Base-by-base conservation (phyloP, 2,797 vertebrate species). In the Iguana delicatissima region DNA sequence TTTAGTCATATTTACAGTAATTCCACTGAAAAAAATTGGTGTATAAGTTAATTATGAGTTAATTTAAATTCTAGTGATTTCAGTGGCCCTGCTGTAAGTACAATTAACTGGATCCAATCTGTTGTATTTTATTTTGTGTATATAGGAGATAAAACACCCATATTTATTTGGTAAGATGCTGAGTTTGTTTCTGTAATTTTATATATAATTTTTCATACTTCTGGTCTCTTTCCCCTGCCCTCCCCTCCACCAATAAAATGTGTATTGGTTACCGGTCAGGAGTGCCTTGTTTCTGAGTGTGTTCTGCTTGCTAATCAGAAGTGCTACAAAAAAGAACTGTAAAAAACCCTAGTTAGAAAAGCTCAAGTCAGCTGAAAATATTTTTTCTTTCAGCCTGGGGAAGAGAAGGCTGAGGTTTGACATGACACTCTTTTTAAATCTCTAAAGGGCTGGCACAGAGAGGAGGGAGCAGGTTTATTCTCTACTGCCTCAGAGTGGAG, bases 161-260 rank as follows among this genome's bases (percentile, higher is more conserved):
- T 91, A 91, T 91, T 91, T 91, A 91, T 91, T 91, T 91, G 35
- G 50, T 38, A 72, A 29, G 1, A 32, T 84, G 57, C 82, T 87
- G 50, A 84, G 12, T 59, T 83, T 52, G 22, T 13, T 69, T 84
- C 69, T 69, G 64, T 90, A 87, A 87, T 79, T 87, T 67, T 87
- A 69, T 87, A 87, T 80, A 77, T 22, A 80, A 35, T 57, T 81
- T 35, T 12, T 42, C 55, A 81, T 67, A 74, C 9, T 83, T 67
- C 18, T 86, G 81, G 42, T 52, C 14, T 35, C 16, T 84, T 59
- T 13, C 38, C 32, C 42, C 38, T 3, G 9, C 26, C 29, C n/a
- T 10, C 18, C 3, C 22, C 69, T 13, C 46, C 10, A n/a, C 59
- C 62, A 91, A 87, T 87, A 87, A 89, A 91, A 59, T 4, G 24